These are phyloP conservation scores for Nasonia longicornis DNA, from an alignment of 1,140 invertebrate genomes.

Conservation along the genomic window DNA sequence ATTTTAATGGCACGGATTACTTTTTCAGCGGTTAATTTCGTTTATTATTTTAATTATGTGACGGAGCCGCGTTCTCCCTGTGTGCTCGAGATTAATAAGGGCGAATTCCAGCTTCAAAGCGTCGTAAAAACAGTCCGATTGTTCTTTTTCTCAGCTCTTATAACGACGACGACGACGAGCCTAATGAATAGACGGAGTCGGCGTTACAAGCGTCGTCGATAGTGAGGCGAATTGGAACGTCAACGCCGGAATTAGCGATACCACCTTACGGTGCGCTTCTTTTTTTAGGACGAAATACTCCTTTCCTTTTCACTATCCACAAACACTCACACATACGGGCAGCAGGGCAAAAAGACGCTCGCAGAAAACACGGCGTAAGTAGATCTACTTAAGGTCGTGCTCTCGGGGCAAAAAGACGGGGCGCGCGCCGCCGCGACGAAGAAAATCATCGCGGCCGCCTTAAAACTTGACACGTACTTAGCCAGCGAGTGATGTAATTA, in stretches of 20 bases:
- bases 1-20: slow-evolving; percentile 33
- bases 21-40: slow-evolving; percentile 28
- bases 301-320: slow-evolving; percentile 4
- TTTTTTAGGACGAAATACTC: not conserved
- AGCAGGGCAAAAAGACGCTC: not conserved
- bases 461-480: slow-evolving; percentile 41
- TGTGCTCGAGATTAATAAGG: slow-evolving; percentile 17
- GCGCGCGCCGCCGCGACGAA: not conserved
- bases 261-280: slow-evolving; percentile 19
- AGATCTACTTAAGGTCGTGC: slow-evolving; percentile 3
- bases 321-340: not conserved
- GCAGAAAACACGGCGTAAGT: slow-evolving; percentile 11
- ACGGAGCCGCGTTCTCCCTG: not conserved
- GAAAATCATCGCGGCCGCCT: slow-evolving; percentile 24
- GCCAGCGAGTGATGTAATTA: slow-evolving; percentile 42
- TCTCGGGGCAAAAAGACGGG: not conserved
- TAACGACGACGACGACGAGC: not conserved
- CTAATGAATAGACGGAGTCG: not conserved
- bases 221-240: slow-evolving; percentile 34
- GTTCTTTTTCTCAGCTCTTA: too few species aligned
- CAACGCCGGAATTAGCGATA: slow-evolving; percentile 20
- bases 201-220: not conserved
- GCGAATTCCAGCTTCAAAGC: not conserved
- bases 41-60: slow-evolving; percentile 38
- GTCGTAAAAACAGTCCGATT: not conserved